Percentiles rank a stretch among this genome's conserved stretches.
phyloP scores from a whole-genome alignment of 2,888 invertebrate genomes.

The Tetragnatha montana region DNA sequence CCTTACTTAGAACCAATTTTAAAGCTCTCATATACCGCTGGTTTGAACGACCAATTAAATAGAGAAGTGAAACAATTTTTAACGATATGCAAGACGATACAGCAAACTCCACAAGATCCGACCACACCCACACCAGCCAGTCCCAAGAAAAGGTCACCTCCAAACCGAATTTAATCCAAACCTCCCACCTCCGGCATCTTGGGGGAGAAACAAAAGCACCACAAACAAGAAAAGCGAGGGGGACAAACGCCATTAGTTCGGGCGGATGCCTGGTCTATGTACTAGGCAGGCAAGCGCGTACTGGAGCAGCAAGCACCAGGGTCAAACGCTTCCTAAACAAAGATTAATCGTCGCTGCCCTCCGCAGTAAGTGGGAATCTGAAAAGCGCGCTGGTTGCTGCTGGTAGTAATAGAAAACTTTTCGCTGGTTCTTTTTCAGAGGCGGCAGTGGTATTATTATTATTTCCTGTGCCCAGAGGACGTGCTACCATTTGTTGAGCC shows the following conservation, averaged over 20 bases:
- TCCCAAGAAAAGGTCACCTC: too few species aligned
- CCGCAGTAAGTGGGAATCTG: constrained; percentile 12
- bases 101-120: too few species aligned
- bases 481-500: background rate
- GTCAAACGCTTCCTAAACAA: constrained; percentile 63
- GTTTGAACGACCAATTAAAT: too few species aligned
- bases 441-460: background rate
- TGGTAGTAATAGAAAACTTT: constrained; percentile 7
- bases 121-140: background rate
- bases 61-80: too few species aligned
- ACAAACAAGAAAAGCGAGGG: constrained; percentile 10
- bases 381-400: constrained; percentile 11
- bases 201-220: constrained; percentile 15
- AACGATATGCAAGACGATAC: too few species aligned
- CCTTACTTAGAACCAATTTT: too few species aligned
- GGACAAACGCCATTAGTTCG: constrained; percentile 47
- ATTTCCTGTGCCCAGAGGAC: background rate
- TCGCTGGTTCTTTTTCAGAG: constrained; percentile 5
- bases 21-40: too few species aligned
- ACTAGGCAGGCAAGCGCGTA: background rate
- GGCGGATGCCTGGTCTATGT: constrained; percentile 30
- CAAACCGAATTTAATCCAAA: too few species aligned
- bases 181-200: too few species aligned
- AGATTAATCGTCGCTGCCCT: constrained; percentile 49
- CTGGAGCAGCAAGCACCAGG: background rate